These are phyloP conservation scores for Margarornis squamiger DNA, from an alignment of 2,797 vertebrate genomes.

Conservation along the genomic window DNA sequence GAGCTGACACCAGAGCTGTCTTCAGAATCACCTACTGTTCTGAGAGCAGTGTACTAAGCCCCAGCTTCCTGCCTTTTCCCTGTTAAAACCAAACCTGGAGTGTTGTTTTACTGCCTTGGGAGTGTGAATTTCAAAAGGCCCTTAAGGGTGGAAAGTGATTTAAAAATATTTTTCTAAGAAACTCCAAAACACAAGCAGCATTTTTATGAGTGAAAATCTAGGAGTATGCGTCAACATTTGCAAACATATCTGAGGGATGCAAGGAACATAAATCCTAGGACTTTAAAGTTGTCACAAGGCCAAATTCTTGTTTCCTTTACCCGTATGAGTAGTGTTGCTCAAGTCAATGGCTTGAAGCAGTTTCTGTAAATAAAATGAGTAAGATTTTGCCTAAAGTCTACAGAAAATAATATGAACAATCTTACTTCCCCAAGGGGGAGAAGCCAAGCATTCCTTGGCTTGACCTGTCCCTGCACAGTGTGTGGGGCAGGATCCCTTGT, in stretches of 20 bases:
- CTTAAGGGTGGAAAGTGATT: constrained; percentile 59
- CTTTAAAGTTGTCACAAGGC: constrained; percentile 45
- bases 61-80: constrained; percentile 31
- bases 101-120: constrained; percentile 40
- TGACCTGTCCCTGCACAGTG: background rate
- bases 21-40: constrained; percentile 48
- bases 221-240: constrained; percentile 47
- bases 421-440: background rate
- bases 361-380: constrained; percentile 48
- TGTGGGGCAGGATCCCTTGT: background rate
- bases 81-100: background rate
- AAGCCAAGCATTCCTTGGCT: constrained; percentile 45
- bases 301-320: constrained; percentile 47
- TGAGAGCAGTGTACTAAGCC: background rate
- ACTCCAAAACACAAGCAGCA: constrained; percentile 62
- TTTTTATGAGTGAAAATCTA: constrained; percentile 54
- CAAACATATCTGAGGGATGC: constrained; percentile 41
- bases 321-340: background rate
- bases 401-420: constrained; percentile 27
- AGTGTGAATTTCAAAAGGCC: constrained; percentile 47
- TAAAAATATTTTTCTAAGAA: constrained; percentile 64
- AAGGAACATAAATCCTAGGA: constrained; percentile 49
- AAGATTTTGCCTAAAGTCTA: constrained; percentile 26
- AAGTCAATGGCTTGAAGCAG: constrained; percentile 12
- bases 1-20: constrained; percentile 30